Conservation (phyloP, 2,113 vertebrate species). For the Opisthocomus hoazin region DNA sequence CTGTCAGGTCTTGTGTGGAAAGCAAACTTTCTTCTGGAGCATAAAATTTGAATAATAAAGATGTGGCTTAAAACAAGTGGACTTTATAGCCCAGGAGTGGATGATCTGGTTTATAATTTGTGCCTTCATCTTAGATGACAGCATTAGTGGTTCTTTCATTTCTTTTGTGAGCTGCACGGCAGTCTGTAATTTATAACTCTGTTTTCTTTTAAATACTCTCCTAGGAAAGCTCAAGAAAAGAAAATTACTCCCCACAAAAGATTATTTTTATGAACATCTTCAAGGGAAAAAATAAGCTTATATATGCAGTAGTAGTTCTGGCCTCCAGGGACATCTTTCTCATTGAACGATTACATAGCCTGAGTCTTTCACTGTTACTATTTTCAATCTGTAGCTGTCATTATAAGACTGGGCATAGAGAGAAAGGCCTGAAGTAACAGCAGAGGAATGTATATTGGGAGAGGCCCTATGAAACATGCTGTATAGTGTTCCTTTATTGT, state of each 20-base stretch:
- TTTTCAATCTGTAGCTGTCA: constrained; percentile 59
- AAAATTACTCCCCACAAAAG: neutral
- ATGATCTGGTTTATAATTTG: neutral
- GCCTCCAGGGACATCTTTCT: constrained; percentile 41
- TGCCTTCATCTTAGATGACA: neutral
- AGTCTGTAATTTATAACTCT: constrained; percentile 13
- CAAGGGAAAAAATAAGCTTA: constrained; percentile 43
- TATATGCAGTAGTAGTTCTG: constrained; percentile 25
- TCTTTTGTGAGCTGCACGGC: neutral
- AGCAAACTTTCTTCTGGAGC: neutral
- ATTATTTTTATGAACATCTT: constrained; percentile 58
- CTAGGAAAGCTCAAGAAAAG: constrained; percentile 25
- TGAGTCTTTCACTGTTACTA: constrained; percentile 52
- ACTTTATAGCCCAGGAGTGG: neutral
- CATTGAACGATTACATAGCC: constrained; percentile 41
- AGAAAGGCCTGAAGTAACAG: constrained; percentile 47
- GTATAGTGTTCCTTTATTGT: neutral
- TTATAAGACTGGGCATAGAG: constrained; percentile 40
- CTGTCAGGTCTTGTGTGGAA: neutral
- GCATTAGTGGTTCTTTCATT: neutral
- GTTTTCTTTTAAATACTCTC: constrained; percentile 36
- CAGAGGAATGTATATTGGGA: constrained; percentile 20
- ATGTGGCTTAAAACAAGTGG: neutral
- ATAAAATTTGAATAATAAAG: neutral
- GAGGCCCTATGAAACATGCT: neutral